These are phyloP conservation scores for Tubulanus polymorphus DNA, from an alignment of 2,888 invertebrate species.

Conservation along the genomic window DNA sequence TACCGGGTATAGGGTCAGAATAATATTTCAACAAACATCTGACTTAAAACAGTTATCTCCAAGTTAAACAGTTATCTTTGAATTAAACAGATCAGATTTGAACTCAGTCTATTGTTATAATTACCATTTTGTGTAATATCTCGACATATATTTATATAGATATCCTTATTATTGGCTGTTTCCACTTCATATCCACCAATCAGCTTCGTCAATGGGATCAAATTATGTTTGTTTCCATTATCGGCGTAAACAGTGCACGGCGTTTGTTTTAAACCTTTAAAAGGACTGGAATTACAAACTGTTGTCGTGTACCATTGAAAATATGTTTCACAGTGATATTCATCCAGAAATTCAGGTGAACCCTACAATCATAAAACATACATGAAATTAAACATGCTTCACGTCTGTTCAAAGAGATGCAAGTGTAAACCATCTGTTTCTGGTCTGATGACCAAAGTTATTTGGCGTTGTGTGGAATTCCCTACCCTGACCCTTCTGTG, in stretches of 20 bases:
- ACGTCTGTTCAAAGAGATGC: too few relatives aligned
- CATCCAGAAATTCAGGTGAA: conserved; percentile 29
- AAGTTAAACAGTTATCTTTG: not conserved
- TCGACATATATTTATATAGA: conserved; percentile 49
- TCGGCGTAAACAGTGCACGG: conserved; percentile 43
- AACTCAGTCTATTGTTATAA: not conserved
- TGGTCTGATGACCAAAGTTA: too few relatives aligned
- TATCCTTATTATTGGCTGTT: conserved; percentile 27
- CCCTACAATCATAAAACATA: conserved; percentile 27
- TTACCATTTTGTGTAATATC: conserved; percentile 25
- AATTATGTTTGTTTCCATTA: conserved; percentile 33
- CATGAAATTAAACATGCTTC: not conserved
- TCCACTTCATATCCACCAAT: conserved; percentile 41
- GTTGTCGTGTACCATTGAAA: conserved; percentile 46
- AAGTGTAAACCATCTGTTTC: too few relatives aligned
- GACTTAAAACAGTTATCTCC: too few relatives aligned
- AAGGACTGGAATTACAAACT: conserved; percentile 29
- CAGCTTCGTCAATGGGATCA: conserved; percentile 39
- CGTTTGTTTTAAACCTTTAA: conserved; percentile 32
- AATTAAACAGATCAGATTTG: not conserved
- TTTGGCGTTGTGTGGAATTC: too few relatives aligned
- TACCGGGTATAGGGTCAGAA: too few relatives aligned
- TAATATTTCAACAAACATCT: too few relatives aligned
- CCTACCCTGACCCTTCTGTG: too few relatives aligned
- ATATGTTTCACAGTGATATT: conserved; percentile 32